phyloP scores from a whole-genome alignment of 2,113 vertebrate genomes.

The Hippocampus zosterae region DNA sequence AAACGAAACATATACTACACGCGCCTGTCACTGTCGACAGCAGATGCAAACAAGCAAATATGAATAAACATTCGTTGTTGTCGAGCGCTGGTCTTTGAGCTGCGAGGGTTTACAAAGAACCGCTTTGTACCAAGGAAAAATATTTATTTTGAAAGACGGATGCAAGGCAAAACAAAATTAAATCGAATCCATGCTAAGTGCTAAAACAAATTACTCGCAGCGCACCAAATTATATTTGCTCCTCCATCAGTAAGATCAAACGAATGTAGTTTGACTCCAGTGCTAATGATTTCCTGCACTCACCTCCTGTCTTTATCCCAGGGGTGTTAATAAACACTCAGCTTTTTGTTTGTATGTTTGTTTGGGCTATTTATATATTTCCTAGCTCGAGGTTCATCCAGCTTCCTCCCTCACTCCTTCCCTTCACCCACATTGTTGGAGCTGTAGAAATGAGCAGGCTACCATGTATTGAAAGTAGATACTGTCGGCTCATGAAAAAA shows the following conservation, averaged over 20 bases:
- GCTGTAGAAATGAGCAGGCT: constrained; percentile 62
- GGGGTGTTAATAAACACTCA: constrained; percentile 73
- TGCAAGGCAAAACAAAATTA: constrained; percentile 74
- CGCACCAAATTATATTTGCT: constrained; percentile 74
- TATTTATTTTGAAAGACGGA: constrained; percentile 73
- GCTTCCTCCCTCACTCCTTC: constrained; percentile 32
- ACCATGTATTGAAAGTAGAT: constrained; percentile 65
- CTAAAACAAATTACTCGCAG: constrained; percentile 75
- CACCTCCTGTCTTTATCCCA: constrained; percentile 72
- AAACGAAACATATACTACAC: constrained; percentile 57
- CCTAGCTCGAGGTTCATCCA: constrained; percentile 40
- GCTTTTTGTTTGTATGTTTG: constrained; percentile 56
- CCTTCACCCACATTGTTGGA: constrained; percentile 45
- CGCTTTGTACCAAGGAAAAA: constrained; percentile 72
- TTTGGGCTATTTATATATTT: constrained; percentile 68
- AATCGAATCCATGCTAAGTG: constrained; percentile 73
- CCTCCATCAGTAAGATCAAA: constrained; percentile 75
- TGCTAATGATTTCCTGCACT: constrained; percentile 76
- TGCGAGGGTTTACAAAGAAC: constrained; percentile 61
- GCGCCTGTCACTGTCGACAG: constrained; percentile 60
- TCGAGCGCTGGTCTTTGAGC: constrained; percentile 61
- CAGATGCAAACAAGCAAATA: constrained; percentile 68
- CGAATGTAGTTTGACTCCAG: constrained; percentile 64
- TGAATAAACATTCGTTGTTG: constrained; percentile 71
- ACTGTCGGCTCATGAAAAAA: constrained; percentile 61